Evolutionary conservation across 2,113 vertebrate species (phyloP), one percentile per base, ranked within the genome.

Genomic region (Salvelinus alpinus): DNA sequence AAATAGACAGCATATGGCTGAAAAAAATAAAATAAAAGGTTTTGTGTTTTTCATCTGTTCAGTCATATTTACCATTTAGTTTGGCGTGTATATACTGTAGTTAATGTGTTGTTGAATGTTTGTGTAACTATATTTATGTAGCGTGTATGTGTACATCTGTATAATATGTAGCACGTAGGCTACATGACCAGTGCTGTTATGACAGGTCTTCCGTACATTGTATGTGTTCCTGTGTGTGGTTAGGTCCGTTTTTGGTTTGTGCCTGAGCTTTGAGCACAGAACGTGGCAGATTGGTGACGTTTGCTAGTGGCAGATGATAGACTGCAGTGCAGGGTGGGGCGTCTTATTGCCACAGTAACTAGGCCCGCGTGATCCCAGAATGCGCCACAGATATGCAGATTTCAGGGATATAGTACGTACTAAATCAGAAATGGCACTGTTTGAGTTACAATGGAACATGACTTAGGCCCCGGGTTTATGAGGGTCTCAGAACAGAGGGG

Each of bases 1-100:
- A 85, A 83, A 86, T 74, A 76, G 54, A 64, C 67, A 69, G 62
- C 74, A 64, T n/a, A 75, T 71, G 80, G 44, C 25, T 60, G 74
- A 20, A 4, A 5, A 16, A 71, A 44, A 71, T 13, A 3, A 4
- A 16, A 71, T 31, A 71, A 11, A 22, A 62, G 1, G 18, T 62
- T 62, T 62, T 22, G 64, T 73, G 74, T 75, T 80, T 78, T 54
- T 76, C 31, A 25, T 18, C 20, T n/a, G 57, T 2, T 29, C 70
- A 22, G 20, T 20, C 27, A 68, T 44, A 22, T 69, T 18, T 24
- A n/a, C 5, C n/a, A 8, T 62, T 62, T 62, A 62, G n/a, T 24
- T n/a, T 24, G 8, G n/a, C 0, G 59, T 44, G 48, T 22, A 38
- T 2, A 20, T 18, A 20, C 13, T 62, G n/a, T 62, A 24, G 59